These are phyloP conservation scores for Labeo rohita DNA, from an alignment of 2,113 vertebrate genomes.

Conservation along the genomic window DNA sequence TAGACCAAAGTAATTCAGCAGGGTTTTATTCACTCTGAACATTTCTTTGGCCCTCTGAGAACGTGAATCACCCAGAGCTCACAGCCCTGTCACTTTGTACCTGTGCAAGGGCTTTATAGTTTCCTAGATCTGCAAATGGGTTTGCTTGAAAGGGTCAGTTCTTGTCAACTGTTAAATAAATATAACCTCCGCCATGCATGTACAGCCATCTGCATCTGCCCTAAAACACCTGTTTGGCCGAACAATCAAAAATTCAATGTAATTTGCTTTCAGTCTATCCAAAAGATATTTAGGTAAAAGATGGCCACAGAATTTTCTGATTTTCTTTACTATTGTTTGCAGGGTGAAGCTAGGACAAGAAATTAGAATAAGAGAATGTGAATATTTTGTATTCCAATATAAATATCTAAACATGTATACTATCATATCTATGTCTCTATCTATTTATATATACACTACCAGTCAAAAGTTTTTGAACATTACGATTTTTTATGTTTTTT, in stretches of 20 bases:
- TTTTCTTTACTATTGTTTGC: too few relatives aligned
- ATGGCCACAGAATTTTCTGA: too few relatives aligned
- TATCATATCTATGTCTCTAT: too few relatives aligned
- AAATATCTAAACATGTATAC: too few relatives aligned
- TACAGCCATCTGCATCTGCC: neutral
- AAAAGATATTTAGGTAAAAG: neutral
- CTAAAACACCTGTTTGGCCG: neutral
- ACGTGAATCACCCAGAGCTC: conserved; percentile 17
- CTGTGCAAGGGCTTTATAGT: neutral
- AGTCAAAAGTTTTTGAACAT: too few relatives aligned
- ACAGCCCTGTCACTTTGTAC: neutral
- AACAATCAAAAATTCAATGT: neutral
- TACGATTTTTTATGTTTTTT: too few relatives aligned
- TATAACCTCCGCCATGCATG: neutral
- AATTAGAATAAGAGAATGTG: too few relatives aligned
- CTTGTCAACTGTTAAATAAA: neutral
- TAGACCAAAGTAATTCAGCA: conserved; percentile 42
- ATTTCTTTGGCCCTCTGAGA: conserved; percentile 28
- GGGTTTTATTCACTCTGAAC: conserved; percentile 44
- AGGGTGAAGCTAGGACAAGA: too few relatives aligned
- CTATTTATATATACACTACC: too few relatives aligned
- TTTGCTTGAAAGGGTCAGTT: neutral
- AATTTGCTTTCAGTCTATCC: neutral
- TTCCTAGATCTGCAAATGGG: neutral
- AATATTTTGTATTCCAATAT: too few relatives aligned